Evolutionary conservation across 2,113 vertebrate genomes (phyloP), one percentile per base, ranked within the genome.

Genomic region (Desmodus rotundus): DNA sequence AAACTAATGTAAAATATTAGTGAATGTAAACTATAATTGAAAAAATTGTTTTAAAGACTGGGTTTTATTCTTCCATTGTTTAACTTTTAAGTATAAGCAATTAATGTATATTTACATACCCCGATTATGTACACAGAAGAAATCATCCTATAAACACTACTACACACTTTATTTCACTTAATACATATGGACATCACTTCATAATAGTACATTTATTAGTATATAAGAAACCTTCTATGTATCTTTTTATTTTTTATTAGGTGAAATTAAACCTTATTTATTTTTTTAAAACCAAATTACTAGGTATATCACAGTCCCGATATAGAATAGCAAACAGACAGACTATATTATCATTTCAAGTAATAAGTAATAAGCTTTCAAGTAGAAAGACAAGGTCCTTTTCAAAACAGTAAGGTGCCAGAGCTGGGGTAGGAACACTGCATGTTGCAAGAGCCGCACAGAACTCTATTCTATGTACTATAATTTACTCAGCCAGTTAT

Each of bases 261-360:
- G 85, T 76, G 89, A 89, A 89, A 89, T 90, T 86, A 95, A 97
- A 91, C 43, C 67, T 90, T 85, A 56, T 56, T 50, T 50, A 50
- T 47, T 96, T 97, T 91, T 96, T 88, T 43, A 89, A 96, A 89
- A 96, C 77, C 76, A 93, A 92, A 95, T 82, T 45, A 84, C 81
- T 94, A 96, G 74, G 89, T 95, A 96, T 80, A 89, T 96, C 91
- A 95, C 91, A 95, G 85, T 68, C 80, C 95, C 58, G 58, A 87
- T 70, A 97, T 24, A 93, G 36, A 74, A 97, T 47, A 93, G 36
- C 86, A 87, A 74, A 92, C 17, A 88, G 89, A 85, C 63, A 90
- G 89, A 85, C 63, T 90, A 77, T 65, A 93, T 90, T 85, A 88
- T 73, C 45, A 63, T 31, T 63, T 63, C 61, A 63, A 63, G 61